Evolutionary conservation across 2,888 invertebrate species (phyloP), one percentile per base, ranked within the genome.

Genomic region (Brassicogethes aeneus): DNA sequence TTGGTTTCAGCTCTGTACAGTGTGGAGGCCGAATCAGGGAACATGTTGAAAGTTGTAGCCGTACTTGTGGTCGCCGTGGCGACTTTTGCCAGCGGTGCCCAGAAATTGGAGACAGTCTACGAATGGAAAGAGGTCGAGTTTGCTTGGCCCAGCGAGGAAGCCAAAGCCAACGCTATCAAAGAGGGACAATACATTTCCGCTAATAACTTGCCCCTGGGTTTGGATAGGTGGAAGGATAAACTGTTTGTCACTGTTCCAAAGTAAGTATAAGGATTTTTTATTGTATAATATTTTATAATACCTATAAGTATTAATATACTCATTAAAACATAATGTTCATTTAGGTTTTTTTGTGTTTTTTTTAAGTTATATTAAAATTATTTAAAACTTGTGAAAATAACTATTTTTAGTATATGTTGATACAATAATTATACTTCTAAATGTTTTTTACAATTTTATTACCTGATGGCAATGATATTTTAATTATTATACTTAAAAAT

Each of bases 151-250:
- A 72, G 69, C 33, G 71, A 75, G 10, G 72, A 73, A 43, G 73
- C 72, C 31, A 72, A 76, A 54, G 72, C 76, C 47, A 71, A 70
- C 15, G 81, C 83, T 10, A 66, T 83, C n/a, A 69, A 68, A 32
- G 71, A 70, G 12, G 77, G 77, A 32, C 70, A 69, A 36, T 85
- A 79, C 58, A 68, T 80, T 3, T 75, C 73, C 7, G 75, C 70
- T 39, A 76, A 85, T 60, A 85, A 84, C 65, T 66, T 84, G 36
- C 82, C 83, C 0, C 65, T 85, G 36, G 85, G 85, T 8, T 55
- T 86, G 45, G 84, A 79, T 39, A 71, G 77, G 40, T 85, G 83
- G 82, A 76, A 74, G 56, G 70, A 80, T 65, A 85, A 79, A 71
- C 63, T 79, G 34, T 85, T 79, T 56, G 70, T 83, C 29, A 82